Evolutionary conservation across 1,140 invertebrate genomes (phyloP).

Genomic region (Panonychus citri): DNA sequence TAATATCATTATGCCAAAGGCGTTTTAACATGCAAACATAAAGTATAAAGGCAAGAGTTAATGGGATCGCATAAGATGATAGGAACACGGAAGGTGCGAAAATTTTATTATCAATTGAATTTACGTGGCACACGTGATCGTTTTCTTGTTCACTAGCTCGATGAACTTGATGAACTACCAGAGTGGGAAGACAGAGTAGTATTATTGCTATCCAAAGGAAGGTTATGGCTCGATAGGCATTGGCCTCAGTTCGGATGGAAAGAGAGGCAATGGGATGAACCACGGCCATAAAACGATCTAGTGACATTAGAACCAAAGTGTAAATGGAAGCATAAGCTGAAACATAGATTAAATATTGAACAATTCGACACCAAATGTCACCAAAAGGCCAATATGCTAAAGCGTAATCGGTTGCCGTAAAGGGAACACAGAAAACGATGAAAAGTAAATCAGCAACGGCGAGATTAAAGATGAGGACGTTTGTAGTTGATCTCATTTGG

Average conservation of each 20-base stretch:
- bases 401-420: constrained; percentile 68
- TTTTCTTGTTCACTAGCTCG: not conserved
- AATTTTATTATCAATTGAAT: not conserved
- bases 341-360: constrained; percentile 57
- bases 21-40: constrained; percentile 73
- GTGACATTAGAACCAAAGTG: constrained; percentile 64
- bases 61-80: constrained; percentile 57
- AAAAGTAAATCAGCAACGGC: constrained; percentile 76
- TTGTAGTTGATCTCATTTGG: constrained; percentile 76
- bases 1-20: constrained; percentile 52
- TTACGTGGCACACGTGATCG: constrained; percentile 5
- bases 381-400: constrained; percentile 73
- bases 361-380: constrained; percentile 64
- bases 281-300: constrained; percentile 80
- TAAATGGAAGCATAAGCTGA: constrained; percentile 61
- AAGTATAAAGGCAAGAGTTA: constrained; percentile 61
- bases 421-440: constrained; percentile 84
- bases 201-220: constrained; percentile 58
- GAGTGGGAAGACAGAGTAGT: constrained; percentile 18
- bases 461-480: constrained; percentile 66
- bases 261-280: constrained; percentile 78
- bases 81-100: constrained; percentile 40
- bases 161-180: constrained; percentile 8
- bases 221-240: constrained; percentile 51
- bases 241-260: constrained; percentile 57